Conservation (phyloP, 2,888 invertebrate species). For the Epirrhoe alternata region DNA sequence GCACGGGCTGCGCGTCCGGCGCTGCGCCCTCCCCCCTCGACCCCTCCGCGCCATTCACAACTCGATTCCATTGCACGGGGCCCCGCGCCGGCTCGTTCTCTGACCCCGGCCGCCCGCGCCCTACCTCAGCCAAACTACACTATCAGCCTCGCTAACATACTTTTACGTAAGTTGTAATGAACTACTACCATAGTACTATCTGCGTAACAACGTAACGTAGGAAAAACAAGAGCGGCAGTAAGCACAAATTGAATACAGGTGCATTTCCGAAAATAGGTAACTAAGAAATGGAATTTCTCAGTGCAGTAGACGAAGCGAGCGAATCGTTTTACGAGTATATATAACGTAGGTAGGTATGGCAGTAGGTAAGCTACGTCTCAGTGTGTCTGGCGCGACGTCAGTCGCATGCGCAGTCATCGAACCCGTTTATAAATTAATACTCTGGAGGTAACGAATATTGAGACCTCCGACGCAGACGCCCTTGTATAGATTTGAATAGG, state of each 20-base stretch:
- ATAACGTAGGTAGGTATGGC: background rate
- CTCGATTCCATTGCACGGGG: slow-evolving; percentile 58
- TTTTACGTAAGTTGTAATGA: slow-evolving; percentile 2
- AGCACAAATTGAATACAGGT: background rate
- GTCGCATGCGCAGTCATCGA: background rate
- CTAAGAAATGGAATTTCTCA: background rate
- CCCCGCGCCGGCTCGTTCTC: slow-evolving; percentile 49
- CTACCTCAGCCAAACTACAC: slow-evolving; percentile 7
- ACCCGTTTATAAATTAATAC: background rate
- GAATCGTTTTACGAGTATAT: background rate
- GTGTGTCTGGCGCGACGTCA: background rate
- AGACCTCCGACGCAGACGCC: background rate
- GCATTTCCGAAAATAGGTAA: background rate
- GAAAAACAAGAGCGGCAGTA: background rate
- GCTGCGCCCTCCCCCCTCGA: slow-evolving; percentile 45
- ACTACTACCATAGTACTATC: slow-evolving; percentile 5
- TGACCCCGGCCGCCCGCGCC: slow-evolving; percentile 49
- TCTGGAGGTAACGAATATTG: background rate
- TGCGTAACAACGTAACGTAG: background rate
- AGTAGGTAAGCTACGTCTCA: background rate
- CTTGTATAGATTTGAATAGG: background rate
- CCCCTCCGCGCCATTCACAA: slow-evolving; percentile 70
- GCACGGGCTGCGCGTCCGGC: slow-evolving; percentile 30
- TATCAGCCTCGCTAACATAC: slow-evolving; percentile 9
- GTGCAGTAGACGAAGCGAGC: background rate